A percentile compares a stretch with the other conserved stretches of the same genome.
Conservation (phyloP, 1,140 invertebrate genomes). For the Drosophila eugracilis region DNA sequence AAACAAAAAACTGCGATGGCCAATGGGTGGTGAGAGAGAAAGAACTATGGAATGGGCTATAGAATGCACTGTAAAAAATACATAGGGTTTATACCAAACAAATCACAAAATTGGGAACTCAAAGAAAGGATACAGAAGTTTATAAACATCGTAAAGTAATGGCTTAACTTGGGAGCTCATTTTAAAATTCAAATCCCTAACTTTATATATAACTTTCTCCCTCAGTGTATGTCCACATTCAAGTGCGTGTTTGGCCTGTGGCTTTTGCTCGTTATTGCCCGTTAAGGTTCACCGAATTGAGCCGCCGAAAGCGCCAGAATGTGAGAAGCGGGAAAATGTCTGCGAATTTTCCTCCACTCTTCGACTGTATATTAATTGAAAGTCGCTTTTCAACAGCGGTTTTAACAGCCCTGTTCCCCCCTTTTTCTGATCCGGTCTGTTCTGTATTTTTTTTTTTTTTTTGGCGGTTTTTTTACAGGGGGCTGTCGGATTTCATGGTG, state of each 20-base stretch:
- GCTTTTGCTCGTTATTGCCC: constrained; percentile 74
- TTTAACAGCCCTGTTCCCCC: constrained; percentile 43
- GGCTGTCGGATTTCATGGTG: constrained; percentile 31
- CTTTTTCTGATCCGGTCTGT: constrained; percentile 11
- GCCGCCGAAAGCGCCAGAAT: constrained; percentile 30
- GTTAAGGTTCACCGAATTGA: constrained; percentile 74
- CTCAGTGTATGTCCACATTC: neutral
- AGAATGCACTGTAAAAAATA: neutral
- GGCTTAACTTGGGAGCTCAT: too few relatives aligned
- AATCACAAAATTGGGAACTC: too few relatives aligned
- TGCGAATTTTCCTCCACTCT: constrained; percentile 21
- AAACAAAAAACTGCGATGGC: constrained; percentile 27
- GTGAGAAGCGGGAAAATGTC: constrained; percentile 38
- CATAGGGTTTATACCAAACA: neutral
- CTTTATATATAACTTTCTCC: neutral
- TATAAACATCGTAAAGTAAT: too few relatives aligned
- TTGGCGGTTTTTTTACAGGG: constrained; percentile 2
- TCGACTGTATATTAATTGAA: constrained; percentile 67
- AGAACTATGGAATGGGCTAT: constrained; percentile 3
- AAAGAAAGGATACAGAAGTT: too few relatives aligned
- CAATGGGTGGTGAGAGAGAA: neutral
- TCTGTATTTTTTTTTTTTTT: constrained; percentile 5
- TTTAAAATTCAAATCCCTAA: neutral
- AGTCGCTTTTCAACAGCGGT: constrained; percentile 55
- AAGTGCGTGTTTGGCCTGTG: constrained; percentile 64